phyloP scores from a whole-genome alignment of 2,888 invertebrate genomes.

The Neocrepidodera transversa region DNA sequence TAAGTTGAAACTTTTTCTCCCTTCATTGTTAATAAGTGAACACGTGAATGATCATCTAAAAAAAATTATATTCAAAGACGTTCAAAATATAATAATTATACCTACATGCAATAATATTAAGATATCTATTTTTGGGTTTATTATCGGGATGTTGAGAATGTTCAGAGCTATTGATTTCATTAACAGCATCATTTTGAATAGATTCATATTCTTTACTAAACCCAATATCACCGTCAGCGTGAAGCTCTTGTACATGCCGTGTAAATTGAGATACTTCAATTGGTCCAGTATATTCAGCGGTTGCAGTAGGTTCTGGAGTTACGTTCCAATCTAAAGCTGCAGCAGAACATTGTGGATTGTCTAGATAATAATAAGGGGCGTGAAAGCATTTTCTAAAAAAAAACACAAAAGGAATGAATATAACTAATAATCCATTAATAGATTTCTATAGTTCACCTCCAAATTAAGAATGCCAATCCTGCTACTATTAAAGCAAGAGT shows the following conservation, averaged over 20 bases:
- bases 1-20: conserved; percentile 81
- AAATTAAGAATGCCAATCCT: conserved; percentile 73
- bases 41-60: conserved; percentile 90
- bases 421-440: not conserved
- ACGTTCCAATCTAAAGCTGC: conserved; percentile 67
- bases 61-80: conserved; percentile 29
- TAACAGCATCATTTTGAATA: conserved; percentile 80
- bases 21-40: conserved; percentile 78
- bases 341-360: conserved; percentile 73
- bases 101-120: conserved; percentile 96
- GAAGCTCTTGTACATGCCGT: conserved; percentile 83
- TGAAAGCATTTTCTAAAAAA: conserved; percentile 74
- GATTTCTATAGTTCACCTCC: conserved; percentile 67
- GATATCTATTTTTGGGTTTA: conserved; percentile 91
- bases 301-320: conserved; percentile 40
- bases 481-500: conserved; percentile 73
- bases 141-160: conserved; percentile 90
- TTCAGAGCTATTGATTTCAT: conserved; percentile 80
- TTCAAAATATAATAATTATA: conserved; percentile 45
- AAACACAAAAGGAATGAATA: not conserved
- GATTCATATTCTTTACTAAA: conserved; percentile 96
- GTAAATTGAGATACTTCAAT: conserved; percentile 80
- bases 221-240: conserved; percentile 93
- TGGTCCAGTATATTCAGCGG: conserved; percentile 66
- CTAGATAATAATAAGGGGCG: conserved; percentile 81